These are phyloP conservation scores for Cephalopterus ornatus DNA, from an alignment of 2,113 vertebrate genomes.

Conservation along the genomic window DNA sequence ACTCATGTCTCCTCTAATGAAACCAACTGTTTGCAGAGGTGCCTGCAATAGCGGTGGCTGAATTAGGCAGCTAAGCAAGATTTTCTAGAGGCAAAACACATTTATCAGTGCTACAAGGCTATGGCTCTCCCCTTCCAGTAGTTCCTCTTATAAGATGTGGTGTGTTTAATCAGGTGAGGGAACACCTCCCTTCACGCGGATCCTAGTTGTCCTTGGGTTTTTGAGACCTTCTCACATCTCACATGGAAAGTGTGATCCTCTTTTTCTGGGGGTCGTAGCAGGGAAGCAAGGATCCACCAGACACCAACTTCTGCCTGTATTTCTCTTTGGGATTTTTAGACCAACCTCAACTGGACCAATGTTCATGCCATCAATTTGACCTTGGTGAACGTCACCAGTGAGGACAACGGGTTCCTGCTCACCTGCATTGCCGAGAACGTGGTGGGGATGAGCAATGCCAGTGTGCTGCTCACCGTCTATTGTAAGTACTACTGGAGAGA, in stretches of 20 bases:
- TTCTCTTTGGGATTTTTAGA: constrained; percentile 72
- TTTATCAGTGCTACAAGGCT: background rate
- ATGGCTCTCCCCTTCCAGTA: background rate
- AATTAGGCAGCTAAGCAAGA: background rate
- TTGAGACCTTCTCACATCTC: background rate
- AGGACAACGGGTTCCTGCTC: constrained; percentile 92
- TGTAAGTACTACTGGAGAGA: constrained; percentile 79
- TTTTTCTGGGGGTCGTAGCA: fast-evolving
- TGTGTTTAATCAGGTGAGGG: background rate
- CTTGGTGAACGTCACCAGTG: constrained; percentile 90
- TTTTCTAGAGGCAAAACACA: background rate
- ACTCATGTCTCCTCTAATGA: background rate
- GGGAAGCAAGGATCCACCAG: background rate
- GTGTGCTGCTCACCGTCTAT: constrained; percentile 90
- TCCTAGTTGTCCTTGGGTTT: background rate
- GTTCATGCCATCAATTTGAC: constrained; percentile 96
- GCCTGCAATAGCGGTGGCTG: background rate
- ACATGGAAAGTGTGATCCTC: background rate
- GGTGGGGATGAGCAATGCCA: constrained; percentile 96
- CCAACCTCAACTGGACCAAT: constrained; percentile 93
- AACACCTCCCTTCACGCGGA: background rate
- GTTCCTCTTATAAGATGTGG: background rate
- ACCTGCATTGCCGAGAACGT: constrained; percentile 95
- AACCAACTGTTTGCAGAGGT: background rate
- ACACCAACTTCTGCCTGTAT: background rate